These are phyloP conservation scores for Aquatica leii DNA, from an alignment of 2,888 invertebrate genomes.

Conservation along the genomic window DNA sequence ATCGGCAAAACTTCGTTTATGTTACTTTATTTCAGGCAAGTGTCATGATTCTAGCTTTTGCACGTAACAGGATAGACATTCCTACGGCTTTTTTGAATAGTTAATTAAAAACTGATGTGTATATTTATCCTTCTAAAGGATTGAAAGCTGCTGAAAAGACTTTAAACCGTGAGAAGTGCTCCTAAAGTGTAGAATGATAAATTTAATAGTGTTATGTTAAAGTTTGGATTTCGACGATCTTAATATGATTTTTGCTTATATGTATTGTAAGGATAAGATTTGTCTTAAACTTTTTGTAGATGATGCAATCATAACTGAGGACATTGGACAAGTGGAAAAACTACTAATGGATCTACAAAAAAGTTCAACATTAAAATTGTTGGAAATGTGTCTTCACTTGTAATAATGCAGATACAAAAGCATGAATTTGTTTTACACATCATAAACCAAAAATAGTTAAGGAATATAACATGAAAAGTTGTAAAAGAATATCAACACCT, in stretches of 20 bases:
- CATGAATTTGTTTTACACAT: conserved; percentile 3
- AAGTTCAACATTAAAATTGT: conserved; percentile 15
- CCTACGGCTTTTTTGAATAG: conserved; percentile 27
- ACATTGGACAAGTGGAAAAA: conserved; percentile 31
- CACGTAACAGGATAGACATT: conserved; percentile 23
- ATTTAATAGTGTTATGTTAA: conserved; percentile 19
- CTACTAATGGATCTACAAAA: conserved; percentile 9
- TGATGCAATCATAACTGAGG: conserved; percentile 33
- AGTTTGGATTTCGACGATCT: conserved; percentile 16
- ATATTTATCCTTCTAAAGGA: not conserved
- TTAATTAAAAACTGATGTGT: not conserved
- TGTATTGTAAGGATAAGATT: conserved; percentile 14
- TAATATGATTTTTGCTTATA: conserved; percentile 25
- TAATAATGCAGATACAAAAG: too few species aligned
- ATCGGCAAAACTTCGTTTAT: too few species aligned
- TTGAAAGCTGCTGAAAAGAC: not conserved
- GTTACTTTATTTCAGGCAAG: too few species aligned
- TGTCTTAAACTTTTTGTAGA: conserved; percentile 19
- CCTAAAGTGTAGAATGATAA: conserved; percentile 24
- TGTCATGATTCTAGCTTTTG: too few species aligned
- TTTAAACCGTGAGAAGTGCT: conserved; percentile 14
- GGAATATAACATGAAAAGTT: not conserved
- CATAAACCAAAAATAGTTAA: not conserved
- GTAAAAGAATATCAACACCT: not conserved
- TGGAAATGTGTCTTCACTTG: conserved; percentile 16